Evolutionary conservation across 2,797 vertebrate genomes (phyloP).

Genomic region (Dendrocincla fuliginosa): DNA sequence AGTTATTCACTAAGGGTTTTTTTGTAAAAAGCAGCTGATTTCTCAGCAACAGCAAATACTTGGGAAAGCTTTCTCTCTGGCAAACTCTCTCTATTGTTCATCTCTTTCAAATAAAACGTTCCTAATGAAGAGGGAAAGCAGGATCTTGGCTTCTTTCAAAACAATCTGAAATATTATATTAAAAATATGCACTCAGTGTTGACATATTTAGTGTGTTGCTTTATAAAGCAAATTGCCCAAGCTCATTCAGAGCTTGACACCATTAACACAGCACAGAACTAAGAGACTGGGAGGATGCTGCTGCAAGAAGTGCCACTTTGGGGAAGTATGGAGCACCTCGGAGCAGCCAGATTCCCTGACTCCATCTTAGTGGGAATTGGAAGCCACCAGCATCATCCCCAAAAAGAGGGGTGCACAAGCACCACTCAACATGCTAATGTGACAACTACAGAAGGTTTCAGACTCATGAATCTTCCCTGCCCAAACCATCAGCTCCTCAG

Average conservation of each 20-base stretch:
- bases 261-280: not conserved
- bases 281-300: not conserved
- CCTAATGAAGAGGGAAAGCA: constrained; percentile 58
- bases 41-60: constrained; percentile 49
- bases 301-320: not conserved
- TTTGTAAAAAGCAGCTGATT: constrained; percentile 34
- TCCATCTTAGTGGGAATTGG: not conserved
- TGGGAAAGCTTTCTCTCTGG: constrained; percentile 41
- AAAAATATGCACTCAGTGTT: constrained; percentile 43
- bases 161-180: constrained; percentile 59
- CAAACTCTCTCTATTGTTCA: constrained; percentile 56
- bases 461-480: not conserved
- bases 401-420: not conserved
- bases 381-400: not conserved
- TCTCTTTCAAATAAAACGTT: constrained; percentile 10
- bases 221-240: constrained; percentile 35
- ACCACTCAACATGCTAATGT: not conserved
- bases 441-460: not conserved
- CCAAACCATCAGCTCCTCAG: not conserved
- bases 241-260: constrained; percentile 50
- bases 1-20: not conserved
- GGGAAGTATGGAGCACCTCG: not conserved
- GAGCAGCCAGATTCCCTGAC: not conserved
- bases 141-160: constrained; percentile 62
- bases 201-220: constrained; percentile 48